Evolutionary conservation across 2,797 vertebrate genomes (phyloP), one percentile per base, ranked within the genome.

Genomic region (Artibeus jamaicensis): DNA sequence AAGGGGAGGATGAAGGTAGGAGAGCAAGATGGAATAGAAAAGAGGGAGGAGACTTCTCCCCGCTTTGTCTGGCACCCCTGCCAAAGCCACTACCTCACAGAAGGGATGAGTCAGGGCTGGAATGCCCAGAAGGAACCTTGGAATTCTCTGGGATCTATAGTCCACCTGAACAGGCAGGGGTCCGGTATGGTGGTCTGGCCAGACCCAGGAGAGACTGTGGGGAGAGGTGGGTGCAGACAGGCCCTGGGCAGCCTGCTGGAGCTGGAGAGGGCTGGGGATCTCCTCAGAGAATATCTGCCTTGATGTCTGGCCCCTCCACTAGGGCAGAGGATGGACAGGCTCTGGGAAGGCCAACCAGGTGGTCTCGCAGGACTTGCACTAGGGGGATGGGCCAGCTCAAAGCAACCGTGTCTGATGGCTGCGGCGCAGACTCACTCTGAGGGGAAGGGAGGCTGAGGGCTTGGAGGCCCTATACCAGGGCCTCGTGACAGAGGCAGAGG

Each of bases 41-140:
- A 59, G 53, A 85, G 59, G 85, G 82, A 93, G 78, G 65, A 84
- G 77, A 37, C 46, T 34, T 39, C 29, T 37, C 9, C 42, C 53
- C 32, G 7, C 21, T 62, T 12, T 12, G 2, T 73, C 78, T 24
- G 29, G 67, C 26, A 5, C 62, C 62, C 77, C 59, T 88, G 93
- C 88, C 93, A 95, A 87, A 92, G 85, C 53, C 0, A 10, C 89
- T 93, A 57, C 89, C 82, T 93, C 94, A 78, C 39, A 92, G 86
- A 16, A 68, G 11, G 48, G 34, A 46, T 95, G 96, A 96, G 79
- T 97, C 94, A 94, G 79, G 90, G 39, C 62, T 93, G 71, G 86
- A 44, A 83, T 11, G 37, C 78, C 86, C 67, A 11, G 29, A 1
- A 24, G 1, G 37, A 95, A 46, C 42, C 87, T 53, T 50, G 78